phyloP scores from a whole-genome alignment of 2,113 vertebrate genomes.

The Bothrops jararaca region DNA sequence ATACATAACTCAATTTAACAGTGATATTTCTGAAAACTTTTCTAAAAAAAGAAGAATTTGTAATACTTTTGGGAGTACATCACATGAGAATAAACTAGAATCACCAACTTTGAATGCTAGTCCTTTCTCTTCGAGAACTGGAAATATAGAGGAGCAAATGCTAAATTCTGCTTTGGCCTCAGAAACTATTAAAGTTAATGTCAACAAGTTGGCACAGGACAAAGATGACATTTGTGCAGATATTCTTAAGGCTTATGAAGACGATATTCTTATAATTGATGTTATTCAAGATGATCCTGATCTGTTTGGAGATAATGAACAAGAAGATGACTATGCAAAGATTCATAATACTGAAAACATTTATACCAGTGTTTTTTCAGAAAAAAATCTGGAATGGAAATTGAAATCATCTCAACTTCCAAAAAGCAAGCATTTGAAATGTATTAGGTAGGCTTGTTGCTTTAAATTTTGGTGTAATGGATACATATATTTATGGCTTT shows the following conservation, averaged over 20 bases:
- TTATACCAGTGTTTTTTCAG: constrained; percentile 6
- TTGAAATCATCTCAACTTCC: constrained; percentile 24
- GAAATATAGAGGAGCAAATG: constrained; percentile 14
- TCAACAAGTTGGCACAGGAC: constrained; percentile 42
- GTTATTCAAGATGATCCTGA: constrained; percentile 86
- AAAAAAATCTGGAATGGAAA: constrained; percentile 28
- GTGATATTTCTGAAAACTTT: constrained; percentile 28
- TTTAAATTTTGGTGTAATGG: background rate
- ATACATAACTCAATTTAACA: constrained; percentile 8
- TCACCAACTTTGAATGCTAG: constrained; percentile 35
- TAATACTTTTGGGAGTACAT: background rate
- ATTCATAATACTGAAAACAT: background rate
- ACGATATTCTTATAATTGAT: constrained; percentile 84
- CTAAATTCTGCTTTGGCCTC: constrained; percentile 25
- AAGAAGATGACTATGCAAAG: constrained; percentile 48
- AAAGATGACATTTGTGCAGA: constrained; percentile 62
- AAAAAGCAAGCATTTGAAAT: constrained; percentile 30
- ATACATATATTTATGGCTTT: background rate
- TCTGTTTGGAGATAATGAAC: constrained; percentile 75
- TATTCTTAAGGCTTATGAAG: constrained; percentile 79
- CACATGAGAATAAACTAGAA: constrained; percentile 9
- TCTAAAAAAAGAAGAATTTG: constrained; percentile 21
- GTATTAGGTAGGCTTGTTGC: constrained; percentile 66
- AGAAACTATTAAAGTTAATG: constrained; percentile 28
- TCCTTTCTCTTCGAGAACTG: constrained; percentile 29